A percentile compares a stretch with the other conserved stretches of the same genome.
These are phyloP conservation scores for Aptenodytes patagonicus DNA, from an alignment of 2,113 vertebrate species.

Conservation along the genomic window DNA sequence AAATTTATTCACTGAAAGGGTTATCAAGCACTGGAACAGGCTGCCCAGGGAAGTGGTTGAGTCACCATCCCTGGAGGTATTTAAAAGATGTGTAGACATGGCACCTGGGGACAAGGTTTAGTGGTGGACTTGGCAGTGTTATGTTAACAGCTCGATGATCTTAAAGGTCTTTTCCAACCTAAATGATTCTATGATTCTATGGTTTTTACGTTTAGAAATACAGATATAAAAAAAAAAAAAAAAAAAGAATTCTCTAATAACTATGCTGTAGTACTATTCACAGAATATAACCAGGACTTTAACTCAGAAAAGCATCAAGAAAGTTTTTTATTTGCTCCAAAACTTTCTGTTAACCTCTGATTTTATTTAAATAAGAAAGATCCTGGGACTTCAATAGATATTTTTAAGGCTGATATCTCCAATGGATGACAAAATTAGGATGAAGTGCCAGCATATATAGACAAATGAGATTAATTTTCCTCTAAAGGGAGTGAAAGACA, in stretches of 20 bases:
- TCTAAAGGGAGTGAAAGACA: conserved; percentile 23
- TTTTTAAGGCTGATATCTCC: conserved; percentile 38
- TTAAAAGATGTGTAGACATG: neutral
- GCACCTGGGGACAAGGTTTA: neutral
- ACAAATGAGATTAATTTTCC: conserved; percentile 22
- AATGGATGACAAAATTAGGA: conserved; percentile 48
- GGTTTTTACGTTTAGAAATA: neutral
- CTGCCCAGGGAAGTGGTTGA: neutral
- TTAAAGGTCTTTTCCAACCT: neutral
- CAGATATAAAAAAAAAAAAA: neutral
- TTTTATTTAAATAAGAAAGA: conserved; percentile 6
- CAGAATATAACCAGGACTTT: neutral
- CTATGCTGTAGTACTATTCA: neutral
- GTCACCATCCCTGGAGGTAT: neutral
- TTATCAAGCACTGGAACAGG: neutral
- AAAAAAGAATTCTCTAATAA: neutral
- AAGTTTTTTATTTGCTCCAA: neutral
- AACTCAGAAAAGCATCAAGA: neutral
- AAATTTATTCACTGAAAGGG: neutral
- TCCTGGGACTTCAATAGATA: neutral
- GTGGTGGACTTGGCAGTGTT: neutral
- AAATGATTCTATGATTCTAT: neutral
- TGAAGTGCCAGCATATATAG: neutral
- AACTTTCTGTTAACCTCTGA: neutral
- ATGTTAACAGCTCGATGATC: neutral